Conservation (phyloP, 2,797 vertebrate genomes). For the Spatula clypeata region DNA sequence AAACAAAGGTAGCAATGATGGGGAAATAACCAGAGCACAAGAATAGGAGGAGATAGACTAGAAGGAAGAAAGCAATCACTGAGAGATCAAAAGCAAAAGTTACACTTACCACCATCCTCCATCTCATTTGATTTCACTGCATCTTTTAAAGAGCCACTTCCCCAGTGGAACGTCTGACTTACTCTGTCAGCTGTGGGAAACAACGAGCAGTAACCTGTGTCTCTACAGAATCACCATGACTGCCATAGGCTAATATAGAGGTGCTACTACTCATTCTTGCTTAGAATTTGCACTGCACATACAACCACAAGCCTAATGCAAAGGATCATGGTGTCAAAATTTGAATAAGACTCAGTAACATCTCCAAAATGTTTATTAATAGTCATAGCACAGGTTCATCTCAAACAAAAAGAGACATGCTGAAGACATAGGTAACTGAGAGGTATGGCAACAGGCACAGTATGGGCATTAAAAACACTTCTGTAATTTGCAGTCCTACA, state of each 20-base stretch:
- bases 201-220: neutral
- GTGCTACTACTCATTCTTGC: neutral
- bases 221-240: neutral
- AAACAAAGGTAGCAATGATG: neutral
- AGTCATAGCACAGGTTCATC: neutral
- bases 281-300: neutral
- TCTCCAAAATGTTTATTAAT: neutral
- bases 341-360: neutral
- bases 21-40: neutral
- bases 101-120: neutral
- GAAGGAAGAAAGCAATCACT: neutral
- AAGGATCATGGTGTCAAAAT: neutral
- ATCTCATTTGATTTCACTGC: neutral
- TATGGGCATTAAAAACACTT: neutral
- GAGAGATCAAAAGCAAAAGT: neutral
- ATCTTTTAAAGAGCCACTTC: neutral
- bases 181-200: neutral
- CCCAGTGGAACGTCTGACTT: neutral
- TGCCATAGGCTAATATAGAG: fast-evolving
- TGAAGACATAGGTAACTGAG: neutral
- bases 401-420: neutral
- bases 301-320: neutral
- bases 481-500: neutral
- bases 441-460: neutral
- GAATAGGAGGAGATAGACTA: neutral